These are phyloP conservation scores for Drosophila niveifrons DNA, from an alignment of 2,888 invertebrate species.

Conservation along the genomic window DNA sequence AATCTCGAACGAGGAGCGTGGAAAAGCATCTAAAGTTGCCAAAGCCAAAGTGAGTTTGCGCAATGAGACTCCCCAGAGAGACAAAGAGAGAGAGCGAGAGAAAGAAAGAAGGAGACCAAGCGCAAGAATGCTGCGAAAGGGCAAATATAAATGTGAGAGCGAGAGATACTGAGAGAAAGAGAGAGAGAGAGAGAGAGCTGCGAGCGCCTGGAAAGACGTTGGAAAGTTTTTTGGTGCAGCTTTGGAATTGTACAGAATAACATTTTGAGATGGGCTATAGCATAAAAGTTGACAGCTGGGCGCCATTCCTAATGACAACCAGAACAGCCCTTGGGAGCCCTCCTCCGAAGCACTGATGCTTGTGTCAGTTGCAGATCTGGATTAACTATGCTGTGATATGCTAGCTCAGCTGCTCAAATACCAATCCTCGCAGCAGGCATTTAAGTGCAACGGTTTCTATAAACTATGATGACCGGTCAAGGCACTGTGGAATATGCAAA, in stretches of 20 bases:
- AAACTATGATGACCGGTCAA: neutral
- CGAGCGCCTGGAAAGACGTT: conserved; percentile 42
- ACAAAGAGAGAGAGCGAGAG: conserved; percentile 1
- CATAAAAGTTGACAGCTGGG: conserved; percentile 71
- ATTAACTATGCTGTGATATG: conserved; percentile 9
- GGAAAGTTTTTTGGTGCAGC: conserved; percentile 52
- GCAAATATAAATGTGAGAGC: neutral
- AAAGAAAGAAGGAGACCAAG: conserved; percentile 13
- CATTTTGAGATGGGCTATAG: conserved; percentile 31
- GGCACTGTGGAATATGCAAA: conserved; percentile 12
- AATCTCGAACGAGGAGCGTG: conserved; percentile 70
- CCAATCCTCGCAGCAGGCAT: neutral
- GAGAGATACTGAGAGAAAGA: neutral
- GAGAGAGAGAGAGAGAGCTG: neutral
- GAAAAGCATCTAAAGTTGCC: conserved; percentile 63
- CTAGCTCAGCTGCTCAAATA: conserved; percentile 23
- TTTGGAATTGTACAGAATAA: conserved; percentile 47
- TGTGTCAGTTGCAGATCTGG: conserved; percentile 6
- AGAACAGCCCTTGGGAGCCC: conserved; percentile 26
- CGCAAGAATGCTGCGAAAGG: neutral
- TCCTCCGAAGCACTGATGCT: neutral
- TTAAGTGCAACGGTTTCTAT: neutral
- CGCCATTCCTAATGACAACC: conserved; percentile 62
- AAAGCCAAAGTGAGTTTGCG: conserved; percentile 56
- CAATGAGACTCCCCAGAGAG: conserved; percentile 33